Evolutionary conservation across 2,888 invertebrate genomes (phyloP).

Genomic region (Adela reaumurella): DNA sequence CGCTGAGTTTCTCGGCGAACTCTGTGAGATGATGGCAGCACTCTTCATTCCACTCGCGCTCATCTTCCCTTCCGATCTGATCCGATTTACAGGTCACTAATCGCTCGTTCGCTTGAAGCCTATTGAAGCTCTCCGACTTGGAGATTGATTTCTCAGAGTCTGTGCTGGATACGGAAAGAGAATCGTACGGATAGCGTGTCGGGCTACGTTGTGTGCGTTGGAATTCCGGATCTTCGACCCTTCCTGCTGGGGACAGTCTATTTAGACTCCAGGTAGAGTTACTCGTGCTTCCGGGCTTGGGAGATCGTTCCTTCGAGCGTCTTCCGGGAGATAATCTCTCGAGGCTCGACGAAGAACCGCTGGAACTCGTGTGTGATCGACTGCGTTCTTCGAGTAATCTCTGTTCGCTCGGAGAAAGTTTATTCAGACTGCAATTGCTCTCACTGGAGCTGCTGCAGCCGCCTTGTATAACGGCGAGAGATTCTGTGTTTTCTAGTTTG

Average conservation of each 20-base stretch:
- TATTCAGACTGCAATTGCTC: conserved; percentile 52
- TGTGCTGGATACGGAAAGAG: conserved; percentile 47
- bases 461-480: conserved; percentile 44
- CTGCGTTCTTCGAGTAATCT: conserved; percentile 46
- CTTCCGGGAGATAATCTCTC: conserved; percentile 48
- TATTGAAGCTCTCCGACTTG: conserved; percentile 50
- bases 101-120: conserved; percentile 48
- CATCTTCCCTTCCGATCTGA: conserved; percentile 44
- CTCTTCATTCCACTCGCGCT: conserved; percentile 58
- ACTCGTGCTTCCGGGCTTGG: conserved; percentile 46
- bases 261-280: conserved; percentile 53
- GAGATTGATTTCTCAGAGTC: conserved; percentile 52
- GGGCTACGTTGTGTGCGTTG: conserved; percentile 46
- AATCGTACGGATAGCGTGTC: conserved; percentile 44
- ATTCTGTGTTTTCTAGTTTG: conserved; percentile 44
- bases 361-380: conserved; percentile 47
- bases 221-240: conserved; percentile 47
- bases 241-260: conserved; percentile 38
- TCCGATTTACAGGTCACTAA: conserved; percentile 51
- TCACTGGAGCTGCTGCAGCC: conserved; percentile 50
- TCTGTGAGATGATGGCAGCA: conserved; percentile 69
- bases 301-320: conserved; percentile 48
- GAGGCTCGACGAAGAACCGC: conserved; percentile 48
- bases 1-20: conserved; percentile 79
- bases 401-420: conserved; percentile 47